Conservation (phyloP, 1,140 invertebrate genomes). For the Tigriopus japonicus region DNA sequence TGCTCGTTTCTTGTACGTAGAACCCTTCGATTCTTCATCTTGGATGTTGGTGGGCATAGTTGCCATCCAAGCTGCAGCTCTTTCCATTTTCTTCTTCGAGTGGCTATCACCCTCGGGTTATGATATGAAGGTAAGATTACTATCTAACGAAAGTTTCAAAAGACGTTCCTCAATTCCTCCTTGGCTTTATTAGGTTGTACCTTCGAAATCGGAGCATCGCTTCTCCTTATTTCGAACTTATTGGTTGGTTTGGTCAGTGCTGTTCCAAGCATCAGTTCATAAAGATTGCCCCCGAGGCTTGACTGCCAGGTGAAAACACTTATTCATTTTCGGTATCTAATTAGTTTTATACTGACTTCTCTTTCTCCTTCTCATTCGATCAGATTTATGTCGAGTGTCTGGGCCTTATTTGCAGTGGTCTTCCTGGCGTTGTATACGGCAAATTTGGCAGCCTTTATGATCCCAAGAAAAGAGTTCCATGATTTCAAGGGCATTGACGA, state of each 20-base stretch:
- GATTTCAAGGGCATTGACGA: conserved; percentile 85
- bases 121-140: conserved; percentile 51
- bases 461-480: conserved; percentile 90
- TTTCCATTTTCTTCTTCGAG: conserved; percentile 92
- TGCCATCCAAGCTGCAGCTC: conserved; percentile 83
- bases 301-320: conserved; percentile 44
- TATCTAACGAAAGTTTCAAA: too few relatives aligned
- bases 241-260: conserved; percentile 98
- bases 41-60: conserved; percentile 92
- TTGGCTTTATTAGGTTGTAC: conserved; percentile 1
- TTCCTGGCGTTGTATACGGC: conserved; percentile 85
- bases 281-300: conserved; percentile 85
- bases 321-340: background rate
- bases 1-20: conserved; percentile 29
- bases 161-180: background rate
- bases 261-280: conserved; percentile 91
- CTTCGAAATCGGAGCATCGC: conserved; percentile 35
- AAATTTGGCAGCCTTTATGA: conserved; percentile 97
- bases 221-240: conserved; percentile 92
- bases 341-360: too few relatives aligned
- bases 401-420: conserved; percentile 92
- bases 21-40: conserved; percentile 89
- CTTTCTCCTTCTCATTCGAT: too few relatives aligned
- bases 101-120: conserved; percentile 82
- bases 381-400: conserved; percentile 89